Base-by-base conservation (phyloP, 2,888 invertebrate genomes). In the Buathra laborator region DNA sequence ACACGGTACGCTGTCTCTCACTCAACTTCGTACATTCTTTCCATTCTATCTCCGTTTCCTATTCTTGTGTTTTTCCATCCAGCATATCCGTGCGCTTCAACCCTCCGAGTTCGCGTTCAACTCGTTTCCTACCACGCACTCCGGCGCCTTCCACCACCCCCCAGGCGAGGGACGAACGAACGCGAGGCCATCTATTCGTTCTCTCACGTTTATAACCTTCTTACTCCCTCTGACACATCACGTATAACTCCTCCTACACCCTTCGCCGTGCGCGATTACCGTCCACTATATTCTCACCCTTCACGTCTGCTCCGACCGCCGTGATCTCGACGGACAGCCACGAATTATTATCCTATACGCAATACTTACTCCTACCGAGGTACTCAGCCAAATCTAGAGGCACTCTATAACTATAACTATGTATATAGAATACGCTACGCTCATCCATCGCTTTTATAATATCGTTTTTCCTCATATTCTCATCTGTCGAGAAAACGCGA, bases 291-390 rank as follows among this genome's bases (percentile, higher is more conserved):
- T 80, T 74, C 67, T 56, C 67, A 80, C 72, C 67, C 72, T 80
- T 67, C 66, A 56, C 44, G 32, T 66, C 44, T 51, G 44, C 24
- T 44, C 64, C 67, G 32, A 24, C 80, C 46, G 56, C 71, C 67
- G 46, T 66, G 62, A 70, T 77, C 16, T 37, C 70, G 37, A 71
- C 70, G 48, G 79, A 71, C 64, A 79, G 71, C 62, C 71, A 79
- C 71, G 79, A 71, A 79, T 71, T 79, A 79, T 79, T 79, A 79
- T 62, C 79, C 79, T 43, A 64, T 71, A 64, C 51, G 71, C 78
- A 64, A 78, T 78, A 78, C 48, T 79, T 62, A 51, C 64, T 37
- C 62, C 70, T 24, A 10, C 24, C 43, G 32, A 79, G 43, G 62
- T 37, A 71, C 70, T 79, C 71, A 48, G 51, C 70, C 51, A 43